A percentile compares a stretch with the other conserved stretches of the same genome.
Conservation (phyloP, 2,888 invertebrate species). For the Trichopoda pennipes region DNA sequence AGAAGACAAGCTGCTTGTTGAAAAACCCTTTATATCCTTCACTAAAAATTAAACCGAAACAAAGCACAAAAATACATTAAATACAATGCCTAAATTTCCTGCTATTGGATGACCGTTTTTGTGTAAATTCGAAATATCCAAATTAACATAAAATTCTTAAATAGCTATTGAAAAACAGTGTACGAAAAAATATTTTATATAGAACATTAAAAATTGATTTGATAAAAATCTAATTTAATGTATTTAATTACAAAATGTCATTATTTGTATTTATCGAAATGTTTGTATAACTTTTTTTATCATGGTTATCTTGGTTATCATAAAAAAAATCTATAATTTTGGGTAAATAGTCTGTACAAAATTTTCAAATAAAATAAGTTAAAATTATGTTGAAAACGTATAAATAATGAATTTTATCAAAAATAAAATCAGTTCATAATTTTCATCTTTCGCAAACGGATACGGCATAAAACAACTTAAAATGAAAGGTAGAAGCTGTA, state of each 20-base stretch:
- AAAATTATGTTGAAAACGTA: slow-evolving; percentile 66
- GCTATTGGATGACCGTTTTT: too few relatives aligned
- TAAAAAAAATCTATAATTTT: slow-evolving; percentile 41
- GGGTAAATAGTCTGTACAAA: slow-evolving; percentile 7
- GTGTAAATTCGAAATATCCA: too few relatives aligned
- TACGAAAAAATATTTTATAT: too few relatives aligned
- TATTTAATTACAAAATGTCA: slow-evolving; percentile 53
- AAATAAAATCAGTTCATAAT: slow-evolving; percentile 73
- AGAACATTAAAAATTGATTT: neutral
- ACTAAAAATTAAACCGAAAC: too few relatives aligned
- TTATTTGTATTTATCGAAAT: slow-evolving; percentile 26
- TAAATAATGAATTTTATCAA: slow-evolving; percentile 73
- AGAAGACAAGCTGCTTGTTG: too few relatives aligned
- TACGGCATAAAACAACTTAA: slow-evolving; percentile 62
- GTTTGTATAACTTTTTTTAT: neutral
- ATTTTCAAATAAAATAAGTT: slow-evolving; percentile 39
- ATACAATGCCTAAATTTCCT: too few relatives aligned
- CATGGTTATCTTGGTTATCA: slow-evolving; percentile 16
- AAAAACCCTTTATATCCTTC: too few relatives aligned
- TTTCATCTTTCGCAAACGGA: slow-evolving; percentile 73
- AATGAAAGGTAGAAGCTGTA: slow-evolving; percentile 76
- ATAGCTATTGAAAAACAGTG: too few relatives aligned
- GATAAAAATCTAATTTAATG: slow-evolving; percentile 66
- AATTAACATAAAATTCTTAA: too few relatives aligned
- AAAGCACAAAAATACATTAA: too few relatives aligned